Evolutionary conservation across 2,888 invertebrate genomes (phyloP), one percentile per base, ranked within the genome.

Genomic region (Ypsolopha scabrella): DNA sequence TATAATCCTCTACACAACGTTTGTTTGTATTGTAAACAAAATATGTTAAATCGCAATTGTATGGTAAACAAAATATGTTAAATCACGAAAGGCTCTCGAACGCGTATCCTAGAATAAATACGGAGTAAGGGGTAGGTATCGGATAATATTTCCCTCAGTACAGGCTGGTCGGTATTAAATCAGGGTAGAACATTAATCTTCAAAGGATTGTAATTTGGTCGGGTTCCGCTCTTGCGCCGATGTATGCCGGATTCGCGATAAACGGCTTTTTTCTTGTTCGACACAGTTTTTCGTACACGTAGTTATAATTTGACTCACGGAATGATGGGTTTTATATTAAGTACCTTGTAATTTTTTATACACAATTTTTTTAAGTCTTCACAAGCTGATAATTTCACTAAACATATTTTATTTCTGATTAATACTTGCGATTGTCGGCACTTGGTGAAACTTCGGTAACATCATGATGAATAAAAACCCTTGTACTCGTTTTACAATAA

Each of bases 181-280:
- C 57, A 60, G 57, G 57, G 62, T 60, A 55, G 59, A 61, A 64
- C 62, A 66, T 64, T 65, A 70, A 71, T 67, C 70, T 71, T 69
- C 69, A 68, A 71, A 69, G 66, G 65, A 60, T 64, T 63, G 60
- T 62, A 64, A 67, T 65, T 63, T 24, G 24, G 24, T 4, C 58
- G 49, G 51, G 50, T 52, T 48, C 51, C 49, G 48, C 48, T 41
- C 10, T 8, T 9, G n/a, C 48, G 48, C 35, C 48, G 37, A 24
- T 24, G 24, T 24, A 24, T 24, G 24, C 24, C 24, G 24, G 4
- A 24, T 37, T 9, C 37, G 38, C 48, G 11, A 13, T 43, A 14
- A 11, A 43, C 43, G 43, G 9, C 13, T 41, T 41, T 41, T n/a
- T 2, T 41, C 7, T 1, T n/a, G n/a, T 43, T 43, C 14, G 6